These are phyloP conservation scores for Poecilia wingei DNA, from an alignment of 2,797 vertebrate genomes.

Conservation along the genomic window DNA sequence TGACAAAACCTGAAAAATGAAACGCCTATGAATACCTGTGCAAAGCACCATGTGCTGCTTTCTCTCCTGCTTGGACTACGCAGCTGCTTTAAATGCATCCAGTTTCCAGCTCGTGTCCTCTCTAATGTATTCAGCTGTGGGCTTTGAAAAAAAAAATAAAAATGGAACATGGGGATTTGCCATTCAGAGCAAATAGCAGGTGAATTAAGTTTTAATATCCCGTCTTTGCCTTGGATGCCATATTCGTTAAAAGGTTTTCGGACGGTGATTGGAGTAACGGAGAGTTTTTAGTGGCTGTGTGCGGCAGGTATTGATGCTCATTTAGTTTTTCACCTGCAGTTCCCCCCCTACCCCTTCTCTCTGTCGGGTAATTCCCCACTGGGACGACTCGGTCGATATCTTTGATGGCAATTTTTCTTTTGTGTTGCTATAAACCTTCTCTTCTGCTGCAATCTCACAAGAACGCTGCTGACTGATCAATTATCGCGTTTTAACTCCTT, in stretches of 20 bases:
- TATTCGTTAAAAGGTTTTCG: conserved; percentile 34
- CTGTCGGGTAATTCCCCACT: conserved; percentile 38
- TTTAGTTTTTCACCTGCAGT: conserved; percentile 36
- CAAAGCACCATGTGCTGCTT: background rate
- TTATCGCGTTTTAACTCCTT: conserved; percentile 4
- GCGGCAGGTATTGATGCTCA: conserved; percentile 42
- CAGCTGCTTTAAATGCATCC: conserved; percentile 12
- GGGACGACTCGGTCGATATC: conserved; percentile 40
- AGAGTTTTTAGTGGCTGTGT: conserved; percentile 9
- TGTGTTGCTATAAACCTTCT: conserved; percentile 31
- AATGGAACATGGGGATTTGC: conserved; percentile 20
- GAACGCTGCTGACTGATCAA: background rate
- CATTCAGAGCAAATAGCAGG: conserved; percentile 50
- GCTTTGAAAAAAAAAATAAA: conserved; percentile 8
- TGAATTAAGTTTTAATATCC: conserved; percentile 53
- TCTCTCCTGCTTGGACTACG: background rate
- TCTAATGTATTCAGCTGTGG: conserved; percentile 23
- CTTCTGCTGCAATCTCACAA: conserved; percentile 1
- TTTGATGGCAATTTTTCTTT: conserved; percentile 44
- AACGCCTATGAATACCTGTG: background rate
- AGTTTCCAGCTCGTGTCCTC: conserved; percentile 3
- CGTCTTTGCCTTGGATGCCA: conserved; percentile 38
- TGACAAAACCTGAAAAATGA: background rate
- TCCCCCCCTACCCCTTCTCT: background rate
- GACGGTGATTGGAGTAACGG: conserved; percentile 32